Base-by-base conservation (phyloP, 1,140 invertebrate species). In the Octopus bimaculoides region DNA sequence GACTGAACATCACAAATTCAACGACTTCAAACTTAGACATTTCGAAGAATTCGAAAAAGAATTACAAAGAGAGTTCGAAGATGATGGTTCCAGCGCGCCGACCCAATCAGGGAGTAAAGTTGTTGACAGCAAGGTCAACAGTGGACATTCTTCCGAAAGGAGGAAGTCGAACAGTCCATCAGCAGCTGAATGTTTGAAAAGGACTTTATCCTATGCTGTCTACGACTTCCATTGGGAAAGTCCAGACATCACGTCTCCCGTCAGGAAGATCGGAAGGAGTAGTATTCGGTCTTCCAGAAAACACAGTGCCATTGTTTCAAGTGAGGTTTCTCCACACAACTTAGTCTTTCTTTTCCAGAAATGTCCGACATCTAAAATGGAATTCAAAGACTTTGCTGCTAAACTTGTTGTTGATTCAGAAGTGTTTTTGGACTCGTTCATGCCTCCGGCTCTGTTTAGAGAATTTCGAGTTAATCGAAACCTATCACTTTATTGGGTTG, bases 31-130 rank as follows among this genome's bases (percentile, higher is more conserved):
- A 69, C 52, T 86, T 9, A 83, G 79, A 80, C 75, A 83, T 66
- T 87, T 86, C 81, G 83, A 86, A 82, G 84, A 86, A 73, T 87
- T 87, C 81, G 86, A 87, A 82, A 84, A 82, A 76, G 83, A 85
- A 78, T 7, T 83, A 56, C 66, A 83, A 77, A 80, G 80, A 77
- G 52, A 80, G 66, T 73, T 79, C 52, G 61, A 78, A 80, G 20
- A 6, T 17, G 66, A 71, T 17, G 66, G 5, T 17, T 71, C 66
- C 26, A 55, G 9, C 14, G 12, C 55, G 17, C 17, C n/a, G 41
- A 74, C 56, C 55, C 26, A 66, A 66, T 53, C 52, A 53, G 52
- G 41, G 5, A n/a, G 66, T 14, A 6, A 80, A n/a, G 55, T 41
- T 52, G 55, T 41, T 52, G 73, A 20, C 17, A 76, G 14, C 73